Percentiles rank a stretch among this genome's conserved stretches.
Conservation (phyloP, 2,113 vertebrate species). For the Chroicocephalus ridibundus region DNA sequence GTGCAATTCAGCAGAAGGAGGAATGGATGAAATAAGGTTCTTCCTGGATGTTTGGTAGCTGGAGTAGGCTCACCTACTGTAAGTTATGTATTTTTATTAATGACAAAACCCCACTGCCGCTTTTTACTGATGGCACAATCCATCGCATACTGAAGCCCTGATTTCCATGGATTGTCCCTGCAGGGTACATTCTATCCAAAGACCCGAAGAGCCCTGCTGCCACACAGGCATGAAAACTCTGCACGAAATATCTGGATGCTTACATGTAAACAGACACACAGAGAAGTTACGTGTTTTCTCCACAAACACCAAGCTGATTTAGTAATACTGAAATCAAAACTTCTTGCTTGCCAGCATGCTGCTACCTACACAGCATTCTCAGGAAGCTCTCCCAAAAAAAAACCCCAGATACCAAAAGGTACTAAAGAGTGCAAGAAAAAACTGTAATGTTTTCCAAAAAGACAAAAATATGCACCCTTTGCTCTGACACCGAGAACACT, state of each 20-base stretch:
- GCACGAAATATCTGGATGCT: not conserved
- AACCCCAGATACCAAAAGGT: not conserved
- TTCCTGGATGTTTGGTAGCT: not conserved
- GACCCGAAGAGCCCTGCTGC: not conserved
- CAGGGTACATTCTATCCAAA: not conserved
- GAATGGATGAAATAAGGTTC: not conserved
- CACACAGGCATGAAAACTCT: not conserved
- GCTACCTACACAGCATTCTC: not conserved
- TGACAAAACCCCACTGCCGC: not conserved
- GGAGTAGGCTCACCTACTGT: not conserved
- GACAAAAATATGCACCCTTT: not conserved
- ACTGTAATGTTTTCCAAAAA: not conserved
- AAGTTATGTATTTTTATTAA: not conserved
- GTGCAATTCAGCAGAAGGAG: not conserved
- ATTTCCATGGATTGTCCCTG: not conserved
- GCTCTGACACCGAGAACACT: not conserved
- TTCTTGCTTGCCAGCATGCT: not conserved
- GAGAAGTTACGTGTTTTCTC: not conserved
- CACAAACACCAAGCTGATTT: not conserved
- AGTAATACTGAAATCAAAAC: not conserved
- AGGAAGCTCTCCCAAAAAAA: not conserved
- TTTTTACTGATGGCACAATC: not conserved
- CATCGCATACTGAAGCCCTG: fast-evolving
- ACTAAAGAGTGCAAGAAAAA: not conserved
- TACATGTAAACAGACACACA: not conserved